Conservation (phyloP, 1,140 invertebrate species). For the Drosophila ficusphila region DNA sequence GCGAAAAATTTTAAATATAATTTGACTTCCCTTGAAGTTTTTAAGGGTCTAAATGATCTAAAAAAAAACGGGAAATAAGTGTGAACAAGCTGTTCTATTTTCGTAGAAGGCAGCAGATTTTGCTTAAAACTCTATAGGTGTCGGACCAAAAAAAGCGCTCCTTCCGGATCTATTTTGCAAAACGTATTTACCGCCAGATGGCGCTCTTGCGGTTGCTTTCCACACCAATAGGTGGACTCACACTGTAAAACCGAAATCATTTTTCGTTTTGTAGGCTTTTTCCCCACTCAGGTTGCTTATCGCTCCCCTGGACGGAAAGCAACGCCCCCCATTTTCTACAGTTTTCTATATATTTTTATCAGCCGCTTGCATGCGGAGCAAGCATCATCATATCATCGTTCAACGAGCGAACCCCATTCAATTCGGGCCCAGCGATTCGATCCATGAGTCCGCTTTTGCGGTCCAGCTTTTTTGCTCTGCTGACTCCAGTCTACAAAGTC, state of each 20-base stretch:
- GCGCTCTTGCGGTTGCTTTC: too few relatives aligned
- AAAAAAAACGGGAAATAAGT: too few relatives aligned
- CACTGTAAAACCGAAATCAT: too few relatives aligned
- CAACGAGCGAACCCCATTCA: conserved; percentile 8
- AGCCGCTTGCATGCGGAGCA: conserved; percentile 30
- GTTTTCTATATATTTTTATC: conserved; percentile 21
- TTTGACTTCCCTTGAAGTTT: too few relatives aligned
- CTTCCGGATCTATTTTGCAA: too few relatives aligned
- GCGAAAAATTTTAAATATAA: too few relatives aligned
- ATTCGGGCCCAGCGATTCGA: conserved; percentile 15
- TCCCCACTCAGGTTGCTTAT: conserved; percentile 4
- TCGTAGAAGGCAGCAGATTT: too few relatives aligned
- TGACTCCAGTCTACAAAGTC: conserved; percentile 15
- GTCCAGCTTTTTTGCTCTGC: conserved; percentile 36
- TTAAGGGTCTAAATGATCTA: too few relatives aligned
- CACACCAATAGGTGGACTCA: too few relatives aligned
- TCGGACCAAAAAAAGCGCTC: too few relatives aligned
- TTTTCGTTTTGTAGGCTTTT: background rate
- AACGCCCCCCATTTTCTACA: conserved; percentile 2
- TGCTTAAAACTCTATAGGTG: too few relatives aligned
- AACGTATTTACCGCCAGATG: background rate
- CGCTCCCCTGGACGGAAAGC: conserved; percentile 1
- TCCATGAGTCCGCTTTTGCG: conserved; percentile 47
- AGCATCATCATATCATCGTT: conserved; percentile 21
- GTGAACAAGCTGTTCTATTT: too few relatives aligned